Conservation (phyloP, 2,888 invertebrate species). For the Drosophila anomelani region DNA sequence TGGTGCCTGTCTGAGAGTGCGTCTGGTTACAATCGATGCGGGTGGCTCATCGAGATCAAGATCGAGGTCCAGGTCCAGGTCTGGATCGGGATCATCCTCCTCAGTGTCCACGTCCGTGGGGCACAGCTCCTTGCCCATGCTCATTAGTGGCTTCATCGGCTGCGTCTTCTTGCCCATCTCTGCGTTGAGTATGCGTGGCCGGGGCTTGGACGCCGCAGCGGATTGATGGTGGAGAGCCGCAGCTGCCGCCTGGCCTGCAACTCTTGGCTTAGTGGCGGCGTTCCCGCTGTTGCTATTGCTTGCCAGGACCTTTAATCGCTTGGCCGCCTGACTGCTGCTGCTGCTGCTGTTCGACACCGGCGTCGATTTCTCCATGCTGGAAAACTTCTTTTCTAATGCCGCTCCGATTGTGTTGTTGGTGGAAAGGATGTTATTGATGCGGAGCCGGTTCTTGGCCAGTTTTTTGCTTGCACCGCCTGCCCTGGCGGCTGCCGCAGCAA, state of each 20-base stretch:
- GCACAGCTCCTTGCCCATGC: constrained; percentile 75
- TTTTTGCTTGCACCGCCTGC: constrained; percentile 32
- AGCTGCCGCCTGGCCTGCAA: too few relatives aligned
- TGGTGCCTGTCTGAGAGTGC: constrained; percentile 2
- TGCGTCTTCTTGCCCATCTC: constrained; percentile 82
- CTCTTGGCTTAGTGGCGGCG: too few relatives aligned
- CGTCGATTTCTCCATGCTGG: not conserved
- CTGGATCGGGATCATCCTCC: constrained; percentile 63
- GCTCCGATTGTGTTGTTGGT: not conserved
- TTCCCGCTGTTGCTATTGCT: constrained; percentile 19
- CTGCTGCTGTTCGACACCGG: not conserved
- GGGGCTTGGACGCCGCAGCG: constrained; percentile 60
- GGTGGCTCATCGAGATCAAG: constrained; percentile 50
- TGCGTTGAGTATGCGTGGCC: constrained; percentile 83
- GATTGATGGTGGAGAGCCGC: too few relatives aligned
- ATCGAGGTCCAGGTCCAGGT: constrained; percentile 49
- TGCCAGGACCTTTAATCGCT: constrained; percentile 27
- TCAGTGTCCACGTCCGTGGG: constrained; percentile 64
- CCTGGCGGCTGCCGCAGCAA: not conserved
- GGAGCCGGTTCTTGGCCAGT: constrained; percentile 25
- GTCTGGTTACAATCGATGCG: constrained; percentile 14
- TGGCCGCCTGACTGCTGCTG: constrained; percentile 1
- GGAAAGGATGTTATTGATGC: constrained; percentile 12
- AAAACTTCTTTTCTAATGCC: constrained; percentile 4
- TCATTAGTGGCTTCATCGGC: constrained; percentile 81